Conservation (phyloP, 2,888 invertebrate species). For the Drosophila peninsularis region DNA sequence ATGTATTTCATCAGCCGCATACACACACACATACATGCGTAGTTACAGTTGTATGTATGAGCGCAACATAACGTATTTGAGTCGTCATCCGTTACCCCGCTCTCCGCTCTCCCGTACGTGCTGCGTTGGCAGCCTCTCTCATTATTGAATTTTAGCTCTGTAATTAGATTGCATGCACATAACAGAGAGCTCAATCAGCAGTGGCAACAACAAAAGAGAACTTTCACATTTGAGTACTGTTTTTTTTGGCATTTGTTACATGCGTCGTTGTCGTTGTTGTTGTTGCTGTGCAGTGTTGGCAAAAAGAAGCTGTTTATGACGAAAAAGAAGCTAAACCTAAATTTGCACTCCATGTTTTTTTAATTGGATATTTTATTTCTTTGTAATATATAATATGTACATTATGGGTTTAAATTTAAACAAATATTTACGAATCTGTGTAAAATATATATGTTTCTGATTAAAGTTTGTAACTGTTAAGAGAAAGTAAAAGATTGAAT, state of each 20-base stretch:
- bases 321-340: not conserved
- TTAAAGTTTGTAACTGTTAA: not conserved
- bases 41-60: not conserved
- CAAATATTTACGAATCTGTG: not conserved
- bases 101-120: constrained; percentile 15
- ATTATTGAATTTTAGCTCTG: constrained; percentile 41
- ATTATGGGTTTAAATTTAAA: not conserved
- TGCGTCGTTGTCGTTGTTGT: constrained; percentile 6
- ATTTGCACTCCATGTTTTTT: not conserved
- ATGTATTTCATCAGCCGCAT: constrained; percentile 49
- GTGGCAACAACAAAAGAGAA: constrained; percentile 38
- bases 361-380: not conserved
- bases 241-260: constrained; percentile 18
- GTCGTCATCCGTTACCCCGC: constrained; percentile 1
- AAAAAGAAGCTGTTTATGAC: not conserved
- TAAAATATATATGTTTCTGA: not conserved
- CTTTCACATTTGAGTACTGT: constrained; percentile 63
- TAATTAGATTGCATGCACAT: constrained; percentile 53
- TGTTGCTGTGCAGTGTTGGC: constrained; percentile 17
- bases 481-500: not conserved
- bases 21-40: not conserved
- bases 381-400: not conserved
- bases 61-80: constrained; percentile 26
- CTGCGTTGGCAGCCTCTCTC: constrained; percentile 33
- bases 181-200: constrained; percentile 31